Conservation (phyloP, 2,888 invertebrate species). For the Cataglyphis rosenhaueri region DNA sequence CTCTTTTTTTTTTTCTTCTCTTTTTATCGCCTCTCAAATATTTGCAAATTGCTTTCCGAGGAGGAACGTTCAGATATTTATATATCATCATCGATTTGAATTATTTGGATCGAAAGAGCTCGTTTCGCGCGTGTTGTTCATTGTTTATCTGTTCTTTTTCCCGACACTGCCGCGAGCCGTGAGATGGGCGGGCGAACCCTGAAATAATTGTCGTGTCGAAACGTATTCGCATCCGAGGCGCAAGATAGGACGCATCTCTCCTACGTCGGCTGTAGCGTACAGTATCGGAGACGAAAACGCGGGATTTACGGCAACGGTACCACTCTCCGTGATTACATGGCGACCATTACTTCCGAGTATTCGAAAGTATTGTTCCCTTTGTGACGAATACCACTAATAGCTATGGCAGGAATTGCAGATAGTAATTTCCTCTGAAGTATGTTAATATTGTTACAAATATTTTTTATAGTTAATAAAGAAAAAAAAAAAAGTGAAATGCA, state of each 20-base stretch:
- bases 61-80: neutral
- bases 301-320: conserved; percentile 37
- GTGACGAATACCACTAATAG: conserved; percentile 19
- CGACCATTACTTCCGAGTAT: conserved; percentile 26
- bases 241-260: conserved; percentile 51
- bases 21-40: too few species aligned
- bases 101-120: neutral
- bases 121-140: conserved; percentile 27
- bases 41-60: neutral
- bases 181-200: conserved; percentile 53
- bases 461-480: neutral
- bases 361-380: conserved; percentile 36
- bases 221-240: conserved; percentile 58
- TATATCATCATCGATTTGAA: neutral
- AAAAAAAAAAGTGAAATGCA: neutral
- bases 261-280: neutral
- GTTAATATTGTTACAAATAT: neutral
- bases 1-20: neutral
- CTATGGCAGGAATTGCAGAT: neutral
- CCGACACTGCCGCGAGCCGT: conserved; percentile 33
- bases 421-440: neutral
- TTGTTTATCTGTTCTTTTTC: conserved; percentile 57
- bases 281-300: conserved; percentile 48
- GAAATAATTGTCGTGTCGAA: conserved; percentile 58
- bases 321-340: conserved; percentile 46